Evolutionary conservation across 2,888 invertebrate genomes (phyloP), one percentile per base, ranked within the genome.

Genomic region (Tetropium fuscum): DNA sequence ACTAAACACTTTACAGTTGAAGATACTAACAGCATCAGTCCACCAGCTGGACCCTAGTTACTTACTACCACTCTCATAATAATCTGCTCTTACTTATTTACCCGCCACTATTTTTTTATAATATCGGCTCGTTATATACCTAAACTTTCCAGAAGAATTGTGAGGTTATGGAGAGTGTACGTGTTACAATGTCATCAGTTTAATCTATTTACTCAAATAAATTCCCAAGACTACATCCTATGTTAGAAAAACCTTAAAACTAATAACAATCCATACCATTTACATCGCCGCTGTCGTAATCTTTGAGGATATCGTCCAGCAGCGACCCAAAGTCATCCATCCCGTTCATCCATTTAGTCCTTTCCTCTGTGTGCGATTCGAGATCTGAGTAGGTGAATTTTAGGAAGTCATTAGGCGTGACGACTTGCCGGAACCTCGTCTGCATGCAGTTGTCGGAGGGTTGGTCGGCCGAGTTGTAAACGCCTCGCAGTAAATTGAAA

Each of bases 261-360:
- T 65, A 91, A 73, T 92, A 92, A 81, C 91, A 92, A 82, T 92
- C 92, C 83, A 90, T 85, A 19, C 84, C 82, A 72, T 90, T 90
- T 0, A 86, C 81, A 60, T 88, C 86, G 58, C 87, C 85, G 0
- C 80, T 74, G 65, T 87, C 84, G 69, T 88, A 87, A 49, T 87
- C 84, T 6, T 87, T 86, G 15, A 91, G 77, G 62, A 93, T 89
- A 77, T 93, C 93, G 71, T 93, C 92, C 1, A 93, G 78, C 2
- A 92, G 82, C 0, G 92, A 91, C 1, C 86, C 85, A 10, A 92
- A 84, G 70, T 86, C 85, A 68, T 87, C 89, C n/a, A 88, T 86
- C 40, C 87, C 87, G 18, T 87, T 84, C 27, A 89, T 83, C 92
- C 92, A 92, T 47, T 86, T 84, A 44, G 81, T 84, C 66, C 87